phyloP scores from a whole-genome alignment of 2,888 invertebrate species.

The Urechis unicinctus region DNA sequence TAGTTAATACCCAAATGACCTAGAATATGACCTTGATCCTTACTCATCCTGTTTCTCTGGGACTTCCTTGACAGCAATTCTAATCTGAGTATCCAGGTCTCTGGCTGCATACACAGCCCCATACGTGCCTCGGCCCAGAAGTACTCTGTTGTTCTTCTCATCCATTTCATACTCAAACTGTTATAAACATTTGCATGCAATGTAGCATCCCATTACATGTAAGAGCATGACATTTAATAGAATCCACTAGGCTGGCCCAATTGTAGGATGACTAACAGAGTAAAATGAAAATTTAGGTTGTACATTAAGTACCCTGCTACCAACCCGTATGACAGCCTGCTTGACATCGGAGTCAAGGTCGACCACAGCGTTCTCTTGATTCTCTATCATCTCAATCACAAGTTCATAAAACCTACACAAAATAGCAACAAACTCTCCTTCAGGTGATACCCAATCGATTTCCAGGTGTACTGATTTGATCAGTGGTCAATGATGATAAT shows the following conservation, averaged over 20 bases:
- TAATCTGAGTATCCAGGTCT: conserved; percentile 84
- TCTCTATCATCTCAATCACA: conserved; percentile 77
- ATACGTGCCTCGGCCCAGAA: conserved; percentile 92
- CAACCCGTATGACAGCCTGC: conserved; percentile 15
- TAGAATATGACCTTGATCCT: conserved; percentile 2
- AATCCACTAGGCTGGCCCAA: too few species aligned
- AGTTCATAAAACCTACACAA: conserved; percentile 68
- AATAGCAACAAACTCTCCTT: too few species aligned
- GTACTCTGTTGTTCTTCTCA: conserved; percentile 75
- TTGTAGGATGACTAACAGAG: too few species aligned
- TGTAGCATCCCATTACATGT: background rate
- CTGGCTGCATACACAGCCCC: conserved; percentile 90
- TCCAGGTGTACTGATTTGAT: too few species aligned
- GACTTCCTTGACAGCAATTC: conserved; percentile 97
- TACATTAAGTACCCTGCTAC: too few species aligned
- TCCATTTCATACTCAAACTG: conserved; percentile 88
- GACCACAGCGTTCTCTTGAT: conserved; percentile 26
- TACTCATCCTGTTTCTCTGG: conserved; percentile 87
- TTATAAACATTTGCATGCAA: conserved; percentile 46
- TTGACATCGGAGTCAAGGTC: conserved; percentile 21
- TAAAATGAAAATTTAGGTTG: too few species aligned
- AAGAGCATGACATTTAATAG: too few species aligned
- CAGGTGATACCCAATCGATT: too few species aligned
- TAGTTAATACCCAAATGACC: too few species aligned
- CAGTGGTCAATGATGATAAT: too few species aligned